These are phyloP conservation scores for Acyrthosiphon pisum DNA, from an alignment of 1,140 invertebrate species.

Conservation along the genomic window DNA sequence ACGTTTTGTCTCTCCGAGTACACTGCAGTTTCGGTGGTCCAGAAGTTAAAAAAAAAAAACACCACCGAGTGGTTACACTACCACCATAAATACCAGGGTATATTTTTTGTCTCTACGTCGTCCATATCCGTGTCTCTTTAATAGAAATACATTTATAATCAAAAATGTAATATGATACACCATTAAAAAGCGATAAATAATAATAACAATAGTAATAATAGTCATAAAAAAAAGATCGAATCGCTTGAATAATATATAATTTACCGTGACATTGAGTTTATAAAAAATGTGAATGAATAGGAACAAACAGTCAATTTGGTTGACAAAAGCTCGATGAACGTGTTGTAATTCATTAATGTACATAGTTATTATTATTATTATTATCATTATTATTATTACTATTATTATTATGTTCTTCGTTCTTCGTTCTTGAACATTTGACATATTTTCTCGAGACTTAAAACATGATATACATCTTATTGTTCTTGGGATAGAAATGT, in stretches of 20 bases:
- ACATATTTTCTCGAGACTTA: neutral
- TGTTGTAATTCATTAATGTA: neutral
- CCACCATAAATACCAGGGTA: neutral
- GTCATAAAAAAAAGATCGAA: neutral
- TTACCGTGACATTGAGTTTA: neutral
- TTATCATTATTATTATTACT: neutral
- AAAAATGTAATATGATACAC: neutral
- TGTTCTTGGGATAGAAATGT: neutral
- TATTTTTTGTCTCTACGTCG: neutral
- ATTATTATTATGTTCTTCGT: conserved; percentile 1
- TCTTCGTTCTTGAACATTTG: neutral
- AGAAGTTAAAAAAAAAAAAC: neutral
- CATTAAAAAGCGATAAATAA: neutral
- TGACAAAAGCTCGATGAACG: neutral
- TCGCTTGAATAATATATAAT: neutral
- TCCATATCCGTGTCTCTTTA: neutral
- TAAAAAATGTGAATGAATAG: neutral
- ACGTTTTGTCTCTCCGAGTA: neutral
- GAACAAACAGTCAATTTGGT: neutral
- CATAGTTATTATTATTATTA: neutral
- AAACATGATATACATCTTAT: neutral
- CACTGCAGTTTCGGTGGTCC: neutral
- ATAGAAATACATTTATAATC: neutral
- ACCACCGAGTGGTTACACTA: neutral
- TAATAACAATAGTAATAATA: neutral